Percentiles rank a stretch among this genome's conserved stretches.
phyloP scores from a whole-genome alignment of 2,797 vertebrate species.

The Gadopsis bispinosus region DNA sequence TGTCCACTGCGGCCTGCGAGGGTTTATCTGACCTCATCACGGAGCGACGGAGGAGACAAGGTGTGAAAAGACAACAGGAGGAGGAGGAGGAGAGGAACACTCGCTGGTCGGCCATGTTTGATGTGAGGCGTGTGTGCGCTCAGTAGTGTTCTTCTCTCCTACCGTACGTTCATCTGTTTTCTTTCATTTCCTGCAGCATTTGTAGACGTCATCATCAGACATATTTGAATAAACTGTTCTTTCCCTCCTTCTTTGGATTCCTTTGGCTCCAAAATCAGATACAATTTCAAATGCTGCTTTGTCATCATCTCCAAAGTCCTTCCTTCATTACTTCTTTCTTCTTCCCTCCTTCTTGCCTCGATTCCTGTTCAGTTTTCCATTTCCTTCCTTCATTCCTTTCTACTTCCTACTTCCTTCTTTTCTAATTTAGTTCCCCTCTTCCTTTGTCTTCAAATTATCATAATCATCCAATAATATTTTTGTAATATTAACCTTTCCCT shows the following conservation, averaged over 20 bases:
- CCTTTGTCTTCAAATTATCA: background rate
- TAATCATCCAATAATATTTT: background rate
- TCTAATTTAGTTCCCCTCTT: background rate
- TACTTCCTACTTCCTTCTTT: no score
- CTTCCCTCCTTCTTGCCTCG: no score
- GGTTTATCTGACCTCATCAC: constrained; percentile 14
- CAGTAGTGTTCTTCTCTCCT: background rate
- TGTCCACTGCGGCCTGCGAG: background rate
- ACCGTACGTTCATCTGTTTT: no score
- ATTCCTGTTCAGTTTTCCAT: background rate
- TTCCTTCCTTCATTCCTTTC: background rate
- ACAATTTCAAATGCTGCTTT: background rate
- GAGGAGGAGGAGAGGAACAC: no score
- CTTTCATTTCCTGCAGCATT: background rate
- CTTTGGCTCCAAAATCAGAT: background rate
- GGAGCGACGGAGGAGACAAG: background rate
- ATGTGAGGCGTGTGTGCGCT: background rate
- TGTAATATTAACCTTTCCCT: no score
- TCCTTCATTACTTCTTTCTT: no score
- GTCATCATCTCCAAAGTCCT: no score
- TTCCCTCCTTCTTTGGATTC: background rate
- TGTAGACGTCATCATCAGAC: no score
- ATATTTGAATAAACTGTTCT: no score
- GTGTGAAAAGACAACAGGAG: background rate
- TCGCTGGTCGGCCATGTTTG: constrained; percentile 6